Percentiles rank a stretch among this genome's conserved stretches.
Conservation (phyloP, 2,113 vertebrate species). For the Rana temporaria region DNA sequence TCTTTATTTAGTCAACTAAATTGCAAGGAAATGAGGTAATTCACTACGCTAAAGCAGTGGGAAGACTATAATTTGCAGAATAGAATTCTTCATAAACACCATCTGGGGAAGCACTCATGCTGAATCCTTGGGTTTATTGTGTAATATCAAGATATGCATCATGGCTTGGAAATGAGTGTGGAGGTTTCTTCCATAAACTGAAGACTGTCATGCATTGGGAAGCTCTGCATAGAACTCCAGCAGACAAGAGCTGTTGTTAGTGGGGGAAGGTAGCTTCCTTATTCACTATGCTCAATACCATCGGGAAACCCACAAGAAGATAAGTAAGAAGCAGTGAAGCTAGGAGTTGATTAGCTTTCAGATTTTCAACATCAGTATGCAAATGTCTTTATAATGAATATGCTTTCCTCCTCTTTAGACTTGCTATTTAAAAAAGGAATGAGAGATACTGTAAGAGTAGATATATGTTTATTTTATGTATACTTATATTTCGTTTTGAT, state of each 20-base stretch:
- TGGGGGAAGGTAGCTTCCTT: not conserved
- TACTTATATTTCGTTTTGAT: no score
- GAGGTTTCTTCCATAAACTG: slow-evolving; percentile 24
- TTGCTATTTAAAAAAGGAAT: no score
- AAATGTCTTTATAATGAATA: not conserved
- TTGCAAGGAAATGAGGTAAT: slow-evolving; percentile 50
- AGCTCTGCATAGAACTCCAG: slow-evolving; percentile 22
- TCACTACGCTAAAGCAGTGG: slow-evolving; percentile 35
- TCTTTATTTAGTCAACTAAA: slow-evolving; percentile 51
- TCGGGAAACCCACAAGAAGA: slow-evolving; percentile 3
- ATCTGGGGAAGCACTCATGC: slow-evolving; percentile 19
- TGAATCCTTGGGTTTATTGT: slow-evolving; percentile 21
- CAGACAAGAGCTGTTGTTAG: not conserved
- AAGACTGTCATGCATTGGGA: not conserved
- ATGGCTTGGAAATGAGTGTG: slow-evolving; percentile 5
- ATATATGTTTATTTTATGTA: no score
- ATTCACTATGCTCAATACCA: not conserved
- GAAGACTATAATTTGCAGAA: slow-evolving; percentile 47
- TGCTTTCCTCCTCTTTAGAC: no score
- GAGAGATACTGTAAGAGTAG: no score
- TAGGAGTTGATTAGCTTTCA: slow-evolving; percentile 4
- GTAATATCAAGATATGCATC: slow-evolving; percentile 16
- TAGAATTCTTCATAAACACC: not conserved
- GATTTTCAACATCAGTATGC: not conserved
- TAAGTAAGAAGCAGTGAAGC: not conserved